A percentile compares a stretch with the other conserved stretches of the same genome.
Evolutionary conservation across 2,797 vertebrate species (phyloP).

Genomic region (Typhlichthys subterraneus): DNA sequence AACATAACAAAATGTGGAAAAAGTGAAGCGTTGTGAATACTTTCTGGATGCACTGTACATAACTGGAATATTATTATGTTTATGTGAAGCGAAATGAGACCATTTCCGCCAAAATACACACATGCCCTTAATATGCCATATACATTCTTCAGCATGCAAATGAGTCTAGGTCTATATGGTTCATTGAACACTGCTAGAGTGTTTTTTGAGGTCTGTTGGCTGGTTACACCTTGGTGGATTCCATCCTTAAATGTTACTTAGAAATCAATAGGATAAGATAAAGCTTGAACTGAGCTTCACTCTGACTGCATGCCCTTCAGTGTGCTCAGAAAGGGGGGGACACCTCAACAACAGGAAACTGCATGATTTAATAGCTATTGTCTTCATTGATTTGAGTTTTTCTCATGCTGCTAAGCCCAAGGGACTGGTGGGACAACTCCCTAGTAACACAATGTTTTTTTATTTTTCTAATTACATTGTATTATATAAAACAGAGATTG

Average conservation of each 20-base stretch:
- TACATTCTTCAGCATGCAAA: too few relatives aligned
- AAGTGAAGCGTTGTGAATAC: too few relatives aligned
- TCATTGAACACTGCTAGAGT: too few relatives aligned
- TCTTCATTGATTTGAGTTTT: constrained; percentile 24
- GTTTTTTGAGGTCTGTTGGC: too few relatives aligned
- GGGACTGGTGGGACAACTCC: constrained; percentile 27
- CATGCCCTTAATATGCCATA: too few relatives aligned
- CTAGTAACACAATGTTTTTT: constrained; percentile 8
- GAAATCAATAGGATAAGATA: constrained; percentile 32
- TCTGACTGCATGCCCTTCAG: constrained; percentile 12
- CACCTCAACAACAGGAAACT: constrained; percentile 6
- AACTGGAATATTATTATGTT: too few relatives aligned
- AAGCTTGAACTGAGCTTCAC: neutral
- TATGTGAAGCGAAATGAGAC: too few relatives aligned
- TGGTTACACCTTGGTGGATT: too few relatives aligned
- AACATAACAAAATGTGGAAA: too few relatives aligned
- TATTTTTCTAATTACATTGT: constrained; percentile 3
- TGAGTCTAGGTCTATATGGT: too few relatives aligned
- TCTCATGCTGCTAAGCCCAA: neutral
- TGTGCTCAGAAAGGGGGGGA: constrained; percentile 24
- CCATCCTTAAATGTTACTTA: constrained; percentile 25
- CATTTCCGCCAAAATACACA: too few relatives aligned
- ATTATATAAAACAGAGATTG: constrained; percentile 1
- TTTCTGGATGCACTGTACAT: too few relatives aligned
- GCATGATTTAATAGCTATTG: constrained; percentile 46